Base-by-base conservation (phyloP, 2,888 invertebrate genomes). In the Heliconius erato region DNA sequence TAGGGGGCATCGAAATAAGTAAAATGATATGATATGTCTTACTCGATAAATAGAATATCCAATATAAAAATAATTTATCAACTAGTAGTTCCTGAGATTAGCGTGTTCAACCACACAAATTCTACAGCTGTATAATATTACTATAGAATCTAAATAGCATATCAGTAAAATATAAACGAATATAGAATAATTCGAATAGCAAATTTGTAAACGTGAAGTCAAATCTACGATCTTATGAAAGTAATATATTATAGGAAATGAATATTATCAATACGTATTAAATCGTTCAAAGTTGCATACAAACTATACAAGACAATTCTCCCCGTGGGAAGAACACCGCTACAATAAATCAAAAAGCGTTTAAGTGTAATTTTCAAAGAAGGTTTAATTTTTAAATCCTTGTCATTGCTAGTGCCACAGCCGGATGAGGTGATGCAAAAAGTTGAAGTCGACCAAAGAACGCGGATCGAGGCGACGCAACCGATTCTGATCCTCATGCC, bases 371-470 rank as follows among this genome's bases (percentile, higher is more conserved):
- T 76, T 79, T 74, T 82, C 79, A 82, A 84, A 84, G 85, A 85
- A 87, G 85, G 84, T 90, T 90, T 88, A 90, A 91, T 91, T 93
- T 91, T 91, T 84, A 92, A 92, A 92, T 91, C 91, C 92, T 92
- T 92, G 91, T 93, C 92, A 94, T 92, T 92, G 92, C 91, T 89
- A 90, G 89, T 87, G 89, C 91, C 92, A 89, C 90, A 92, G 88
- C 89, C 91, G 93, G 92, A 93, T 94, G 92, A 94, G 93, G 92
- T 91, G 87, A 84, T 86, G 89, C 93, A 95, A 95, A 95, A 95
- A 95, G 92, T 94, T 90, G 95, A 93, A 93, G 92, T 92, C 91
- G 91, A 89, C 90, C 89, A 89, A 93, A 93, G 95, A 95, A 95
- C 95, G 95, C 95, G 95, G 95, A 95, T 94, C 91, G 92, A 89